Conservation (phyloP, 2,113 vertebrate species). For the Aplodontia rufa region DNA sequence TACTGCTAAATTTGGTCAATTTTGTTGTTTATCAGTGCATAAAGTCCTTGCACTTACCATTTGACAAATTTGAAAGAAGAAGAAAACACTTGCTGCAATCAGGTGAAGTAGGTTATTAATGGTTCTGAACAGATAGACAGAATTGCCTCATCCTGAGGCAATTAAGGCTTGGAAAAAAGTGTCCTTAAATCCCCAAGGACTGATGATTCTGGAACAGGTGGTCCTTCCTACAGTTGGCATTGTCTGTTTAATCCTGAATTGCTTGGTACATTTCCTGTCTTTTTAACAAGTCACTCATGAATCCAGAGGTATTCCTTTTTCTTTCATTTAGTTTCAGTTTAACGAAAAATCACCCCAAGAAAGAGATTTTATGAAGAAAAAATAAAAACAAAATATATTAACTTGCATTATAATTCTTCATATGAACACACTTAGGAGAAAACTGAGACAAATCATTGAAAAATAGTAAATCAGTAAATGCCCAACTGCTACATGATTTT, state of each 20-base stretch:
- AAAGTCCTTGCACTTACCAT: conserved; percentile 87
- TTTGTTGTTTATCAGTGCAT: conserved; percentile 86
- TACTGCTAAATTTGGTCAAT: conserved; percentile 87
- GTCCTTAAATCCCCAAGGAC: conserved; percentile 84
- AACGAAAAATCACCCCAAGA: conserved; percentile 9
- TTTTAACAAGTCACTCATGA: conserved; percentile 67
- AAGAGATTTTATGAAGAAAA: conserved; percentile 48
- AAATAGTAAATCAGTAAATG: not conserved
- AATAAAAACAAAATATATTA: not conserved
- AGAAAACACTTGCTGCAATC: conserved; percentile 86
- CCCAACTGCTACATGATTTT: not conserved
- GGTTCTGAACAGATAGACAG: conserved; percentile 87
- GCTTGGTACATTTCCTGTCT: conserved; percentile 70
- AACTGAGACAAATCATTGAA: not conserved
- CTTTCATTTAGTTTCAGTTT: not conserved
- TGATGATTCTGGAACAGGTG: conserved; percentile 85
- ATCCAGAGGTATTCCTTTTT: conserved; percentile 30
- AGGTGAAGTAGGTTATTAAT: conserved; percentile 91
- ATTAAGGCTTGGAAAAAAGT: conserved; percentile 86
- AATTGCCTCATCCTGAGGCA: conserved; percentile 88
- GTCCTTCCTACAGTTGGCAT: conserved; percentile 81
- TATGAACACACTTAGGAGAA: not conserved
- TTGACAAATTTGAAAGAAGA: conserved; percentile 85
- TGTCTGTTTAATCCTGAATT: conserved; percentile 78
- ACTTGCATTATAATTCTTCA: not conserved